A percentile compares a stretch with the other conserved stretches of the same genome.
Conservation (phyloP, 2,888 invertebrate genomes). For the Aspidiotus destructor region DNA sequence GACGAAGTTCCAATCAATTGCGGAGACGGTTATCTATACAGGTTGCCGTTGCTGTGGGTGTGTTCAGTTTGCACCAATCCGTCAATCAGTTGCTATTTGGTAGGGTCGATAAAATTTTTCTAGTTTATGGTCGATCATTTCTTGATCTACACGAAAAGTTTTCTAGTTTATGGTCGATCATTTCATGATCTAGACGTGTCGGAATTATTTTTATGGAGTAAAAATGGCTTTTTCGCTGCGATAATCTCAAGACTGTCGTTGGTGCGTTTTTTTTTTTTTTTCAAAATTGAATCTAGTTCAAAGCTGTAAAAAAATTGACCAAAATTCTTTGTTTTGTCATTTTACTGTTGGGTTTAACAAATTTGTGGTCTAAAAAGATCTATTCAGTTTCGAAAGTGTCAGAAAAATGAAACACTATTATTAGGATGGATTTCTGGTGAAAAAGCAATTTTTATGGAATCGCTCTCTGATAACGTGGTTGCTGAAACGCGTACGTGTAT, state of each 20-base stretch:
- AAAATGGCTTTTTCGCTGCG: slow-evolving; percentile 45
- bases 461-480: slow-evolving; percentile 63
- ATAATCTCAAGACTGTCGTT: slow-evolving; percentile 40
- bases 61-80: no score
- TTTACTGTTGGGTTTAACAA: slow-evolving; percentile 52
- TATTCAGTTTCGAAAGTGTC: slow-evolving; percentile 86
- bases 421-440: slow-evolving; percentile 83
- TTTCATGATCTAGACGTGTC: slow-evolving; percentile 73
- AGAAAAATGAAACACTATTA: slow-evolving; percentile 69
- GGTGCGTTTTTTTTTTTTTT: no score
- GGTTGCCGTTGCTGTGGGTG: no score
- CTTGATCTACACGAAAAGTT: no score
- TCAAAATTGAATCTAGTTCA: not conserved
- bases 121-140: slow-evolving; percentile 85
- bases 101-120: slow-evolving; percentile 84
- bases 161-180: no score
- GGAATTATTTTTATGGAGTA: slow-evolving; percentile 78
- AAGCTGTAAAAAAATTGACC: not conserved
- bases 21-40: no score
- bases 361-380: slow-evolving; percentile 82
- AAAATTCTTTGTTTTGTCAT: no score
- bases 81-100: slow-evolving; percentile 74
- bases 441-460: slow-evolving; percentile 87
- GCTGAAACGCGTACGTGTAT: slow-evolving; percentile 71
- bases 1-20: no score